Evolutionary conservation across 2,888 invertebrate genomes (phyloP).

Genomic region (Hirtodrosophila trivittata): DNA sequence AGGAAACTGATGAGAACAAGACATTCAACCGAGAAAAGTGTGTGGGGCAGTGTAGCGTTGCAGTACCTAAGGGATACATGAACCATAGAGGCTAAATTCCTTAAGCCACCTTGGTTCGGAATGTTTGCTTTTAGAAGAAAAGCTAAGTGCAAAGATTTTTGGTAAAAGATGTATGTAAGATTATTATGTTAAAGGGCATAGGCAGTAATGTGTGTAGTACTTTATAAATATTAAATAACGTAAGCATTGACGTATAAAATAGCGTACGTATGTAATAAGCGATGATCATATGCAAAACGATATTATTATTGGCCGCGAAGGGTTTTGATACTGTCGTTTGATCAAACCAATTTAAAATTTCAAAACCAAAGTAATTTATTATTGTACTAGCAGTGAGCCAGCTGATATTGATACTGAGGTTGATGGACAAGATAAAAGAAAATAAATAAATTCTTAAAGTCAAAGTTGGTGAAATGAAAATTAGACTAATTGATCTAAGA

Average conservation of each 20-base stretch:
- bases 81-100: constrained; percentile 26
- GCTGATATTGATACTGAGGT: constrained; percentile 18
- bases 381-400: constrained; percentile 3
- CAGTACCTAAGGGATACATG: constrained; percentile 27
- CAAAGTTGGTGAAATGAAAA: constrained; percentile 11
- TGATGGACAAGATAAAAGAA: constrained; percentile 17
- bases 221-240: constrained; percentile 21
- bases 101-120: too few species aligned
- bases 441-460: constrained; percentile 2
- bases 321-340: constrained; percentile 17
- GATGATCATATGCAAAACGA: constrained; percentile 7
- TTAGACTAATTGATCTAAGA: constrained; percentile 16
- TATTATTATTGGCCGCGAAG: constrained; percentile 14
- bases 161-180: constrained; percentile 23
- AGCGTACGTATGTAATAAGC: constrained; percentile 4
- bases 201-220: constrained; percentile 28
- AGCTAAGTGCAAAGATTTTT: constrained; percentile 26
- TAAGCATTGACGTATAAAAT: constrained; percentile 13
- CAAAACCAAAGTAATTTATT: constrained; percentile 13
- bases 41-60: constrained; percentile 24
- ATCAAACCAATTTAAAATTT: constrained; percentile 12
- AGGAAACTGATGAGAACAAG: constrained; percentile 20
- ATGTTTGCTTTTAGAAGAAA: constrained; percentile 34
- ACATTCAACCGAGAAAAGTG: constrained; percentile 25
- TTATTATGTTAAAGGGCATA: constrained; percentile 35